A percentile compares a stretch with the other conserved stretches of the same genome.
These are phyloP conservation scores for Merluccius polli DNA, from an alignment of 2,797 vertebrate genomes.

Conservation along the genomic window DNA sequence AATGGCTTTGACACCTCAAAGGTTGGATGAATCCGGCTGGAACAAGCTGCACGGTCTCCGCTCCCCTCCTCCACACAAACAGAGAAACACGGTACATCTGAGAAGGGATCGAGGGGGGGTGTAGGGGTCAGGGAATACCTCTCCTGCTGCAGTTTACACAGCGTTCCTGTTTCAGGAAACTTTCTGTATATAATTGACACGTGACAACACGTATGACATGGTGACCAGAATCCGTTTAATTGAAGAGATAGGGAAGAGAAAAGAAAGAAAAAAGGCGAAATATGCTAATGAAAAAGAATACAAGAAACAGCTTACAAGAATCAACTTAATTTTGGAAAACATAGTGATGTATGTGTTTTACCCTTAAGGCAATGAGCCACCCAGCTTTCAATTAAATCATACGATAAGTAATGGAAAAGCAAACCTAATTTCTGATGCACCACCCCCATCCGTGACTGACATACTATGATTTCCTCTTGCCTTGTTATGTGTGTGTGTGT, in stretches of 20 bases:
- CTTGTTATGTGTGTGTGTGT: not conserved
- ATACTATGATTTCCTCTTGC: conserved; percentile 22
- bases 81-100: not conserved
- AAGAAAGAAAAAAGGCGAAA: not conserved
- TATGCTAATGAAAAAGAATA: no score
- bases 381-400: no score
- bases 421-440: not conserved
- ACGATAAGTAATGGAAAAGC: no score
- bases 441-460: not conserved
- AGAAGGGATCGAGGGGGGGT: not conserved
- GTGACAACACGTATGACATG: no score
- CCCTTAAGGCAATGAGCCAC: no score
- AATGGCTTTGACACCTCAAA: conserved; percentile 30
- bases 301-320: no score
- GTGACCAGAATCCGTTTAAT: no score
- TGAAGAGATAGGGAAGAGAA: not conserved
- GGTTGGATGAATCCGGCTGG: conserved; percentile 27
- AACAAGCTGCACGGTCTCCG: not conserved
- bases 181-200: not conserved
- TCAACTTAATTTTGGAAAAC: no score
- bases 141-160: not conserved
- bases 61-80: not conserved
- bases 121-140: not conserved
- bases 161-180: not conserved
- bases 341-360: no score